A percentile compares a stretch with the other conserved stretches of the same genome.
phyloP scores from a whole-genome alignment of 2,113 vertebrate genomes.

The Stegastes partitus region DNA sequence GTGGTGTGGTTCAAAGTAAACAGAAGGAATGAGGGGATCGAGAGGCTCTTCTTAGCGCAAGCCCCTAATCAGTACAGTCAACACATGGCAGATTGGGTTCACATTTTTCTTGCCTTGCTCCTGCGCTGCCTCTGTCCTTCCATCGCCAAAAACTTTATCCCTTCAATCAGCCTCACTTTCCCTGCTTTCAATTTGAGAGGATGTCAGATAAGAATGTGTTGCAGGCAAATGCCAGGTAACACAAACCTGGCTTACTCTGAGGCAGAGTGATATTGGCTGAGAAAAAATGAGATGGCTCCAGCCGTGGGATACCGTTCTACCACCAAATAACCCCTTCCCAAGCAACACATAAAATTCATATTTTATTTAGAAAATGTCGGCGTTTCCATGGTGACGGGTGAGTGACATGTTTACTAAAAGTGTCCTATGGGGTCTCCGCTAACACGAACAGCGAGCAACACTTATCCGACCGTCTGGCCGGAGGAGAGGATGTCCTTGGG shows the following conservation, averaged over 20 bases:
- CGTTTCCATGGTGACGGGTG: conserved; percentile 35
- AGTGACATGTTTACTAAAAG: conserved; percentile 27
- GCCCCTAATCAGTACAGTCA: conserved; percentile 81
- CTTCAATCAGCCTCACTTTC: conserved; percentile 72
- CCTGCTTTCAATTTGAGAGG: conserved; percentile 69
- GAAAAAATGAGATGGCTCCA: conserved; percentile 60
- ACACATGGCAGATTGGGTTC: conserved; percentile 82
- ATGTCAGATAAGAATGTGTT: conserved; percentile 65
- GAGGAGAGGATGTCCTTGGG: conserved; percentile 41
- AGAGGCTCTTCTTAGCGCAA: conserved; percentile 75
- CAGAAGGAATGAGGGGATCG: conserved; percentile 78
- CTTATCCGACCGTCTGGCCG: conserved; percentile 27
- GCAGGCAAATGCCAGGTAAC: conserved; percentile 69
- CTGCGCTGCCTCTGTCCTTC: conserved; percentile 54
- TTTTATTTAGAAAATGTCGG: conserved; percentile 57
- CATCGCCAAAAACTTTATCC: conserved; percentile 62
- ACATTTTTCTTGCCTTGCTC: conserved; percentile 59
- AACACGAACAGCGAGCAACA: conserved; percentile 26
- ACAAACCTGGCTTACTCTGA: conserved; percentile 63
- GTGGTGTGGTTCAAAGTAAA: conserved; percentile 75
- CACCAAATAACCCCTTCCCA: conserved; percentile 44
- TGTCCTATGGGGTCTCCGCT: conserved; percentile 31
- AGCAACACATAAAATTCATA: conserved; percentile 45
- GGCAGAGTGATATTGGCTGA: conserved; percentile 40
- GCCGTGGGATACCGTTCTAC: conserved; percentile 35